Base-by-base conservation (phyloP, 2,888 invertebrate species). In the Chrysolina americana region DNA sequence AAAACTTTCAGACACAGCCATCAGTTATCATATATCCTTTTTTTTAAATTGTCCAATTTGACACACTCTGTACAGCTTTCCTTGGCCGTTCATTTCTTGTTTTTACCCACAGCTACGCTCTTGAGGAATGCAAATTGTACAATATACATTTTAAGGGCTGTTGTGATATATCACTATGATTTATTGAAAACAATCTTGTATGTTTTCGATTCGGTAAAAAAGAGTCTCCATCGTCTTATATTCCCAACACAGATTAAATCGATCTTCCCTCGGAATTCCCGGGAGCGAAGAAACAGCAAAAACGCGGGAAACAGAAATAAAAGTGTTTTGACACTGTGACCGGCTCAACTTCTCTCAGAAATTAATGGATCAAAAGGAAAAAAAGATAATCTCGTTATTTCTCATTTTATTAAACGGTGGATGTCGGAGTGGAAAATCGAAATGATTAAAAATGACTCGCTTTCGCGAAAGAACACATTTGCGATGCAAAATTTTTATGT, bases 401-500 rank as follows among this genome's bases (percentile, higher is more conserved):
- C 28, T 23, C 59, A 28, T 28, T 59, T 59, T n/a, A 59, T 28
- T 59, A 59, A 53, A 53, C 53, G 19, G 53, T 36, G 15, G 23
- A 59, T 59, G 59, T 59, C n/a, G 59, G 28, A 59, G 23, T 44
- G 47, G 41, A 65, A 66, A 50, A 44, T 53, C 63, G 21, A 53
- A 23, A 50, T 28, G 44, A 70, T 68, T 56, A 69, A 68, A 50
- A 71, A 64, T 64, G 70, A 50, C 50, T 56, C 63, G 17, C 17
- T 65, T 19, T 59, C 48, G 44, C 47, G 28, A 65, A 62, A 71
- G 68, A 50, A 56, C 50, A 66, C 68, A 72, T 77, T 77, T 68
- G 53, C 50, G 21, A 73, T 76, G 65, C 71, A 69, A 73, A 76
- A 70, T 66, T 74, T 73, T 74, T 76, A 56, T 50, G 63, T 72